phyloP scores from a whole-genome alignment of 2,888 invertebrate genomes.

The Linyphia triangularis region DNA sequence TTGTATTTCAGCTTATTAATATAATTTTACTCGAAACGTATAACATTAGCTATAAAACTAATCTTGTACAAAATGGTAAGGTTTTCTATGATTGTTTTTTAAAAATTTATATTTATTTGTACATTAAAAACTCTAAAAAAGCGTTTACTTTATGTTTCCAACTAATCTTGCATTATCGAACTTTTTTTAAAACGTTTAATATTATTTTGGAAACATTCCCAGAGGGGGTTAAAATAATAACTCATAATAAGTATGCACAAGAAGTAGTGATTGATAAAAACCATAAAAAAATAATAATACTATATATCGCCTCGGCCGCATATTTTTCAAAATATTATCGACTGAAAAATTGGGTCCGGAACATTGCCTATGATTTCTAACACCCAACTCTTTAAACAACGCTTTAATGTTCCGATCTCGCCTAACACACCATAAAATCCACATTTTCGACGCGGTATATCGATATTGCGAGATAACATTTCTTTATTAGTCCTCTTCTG shows the following conservation, averaged over 20 bases:
- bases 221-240: background rate
- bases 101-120: too few relatives aligned
- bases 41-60: too few relatives aligned
- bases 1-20: too few relatives aligned
- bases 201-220: background rate
- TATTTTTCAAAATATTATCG: conserved; percentile 6
- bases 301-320: background rate
- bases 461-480: conserved; percentile 6
- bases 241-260: background rate
- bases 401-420: conserved; percentile 18
- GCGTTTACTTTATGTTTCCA: background rate
- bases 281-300: background rate
- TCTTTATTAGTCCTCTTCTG: conserved; percentile 38
- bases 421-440: conserved; percentile 10
- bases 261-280: background rate
- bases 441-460: background rate
- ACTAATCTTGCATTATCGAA: background rate
- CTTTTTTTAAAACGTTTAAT: background rate
- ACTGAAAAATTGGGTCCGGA: background rate
- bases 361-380: conserved; percentile 6
- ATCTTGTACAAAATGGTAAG: too few relatives aligned
- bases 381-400: background rate
- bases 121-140: background rate
- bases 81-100: too few relatives aligned
- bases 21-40: too few relatives aligned